These are phyloP conservation scores for Telenomus remus DNA, from an alignment of 1,140 invertebrate species.

Conservation along the genomic window DNA sequence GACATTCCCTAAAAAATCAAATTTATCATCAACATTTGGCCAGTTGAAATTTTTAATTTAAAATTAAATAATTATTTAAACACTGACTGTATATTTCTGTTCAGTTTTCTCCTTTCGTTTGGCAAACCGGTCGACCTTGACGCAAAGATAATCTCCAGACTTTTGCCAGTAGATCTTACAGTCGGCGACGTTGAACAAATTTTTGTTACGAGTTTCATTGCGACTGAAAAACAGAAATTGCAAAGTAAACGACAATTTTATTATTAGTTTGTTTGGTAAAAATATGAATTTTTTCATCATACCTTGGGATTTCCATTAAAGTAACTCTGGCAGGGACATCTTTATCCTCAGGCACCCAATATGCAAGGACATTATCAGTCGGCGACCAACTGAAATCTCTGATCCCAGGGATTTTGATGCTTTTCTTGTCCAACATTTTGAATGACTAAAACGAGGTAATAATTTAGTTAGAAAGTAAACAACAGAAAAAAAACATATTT, in stretches of 20 bases:
- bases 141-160: constrained; percentile 96
- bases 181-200: constrained; percentile 98
- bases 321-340: constrained; percentile 91
- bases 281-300: constrained; percentile 17
- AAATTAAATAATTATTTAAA: background rate
- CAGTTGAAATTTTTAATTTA: no score
- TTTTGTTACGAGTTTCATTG: constrained; percentile 95
- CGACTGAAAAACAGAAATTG: constrained; percentile 78
- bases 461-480: background rate
- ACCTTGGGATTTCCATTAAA: constrained; percentile 88
- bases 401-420: constrained; percentile 93
- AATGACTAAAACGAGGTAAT: constrained; percentile 82
- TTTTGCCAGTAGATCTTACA: constrained; percentile 99
- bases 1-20: constrained; percentile 92
- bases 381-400: constrained; percentile 98
- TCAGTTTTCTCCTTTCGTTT: constrained; percentile 95
- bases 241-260: no score
- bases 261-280: no score
- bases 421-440: constrained; percentile 94
- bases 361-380: constrained; percentile 95
- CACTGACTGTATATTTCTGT: constrained; percentile 90
- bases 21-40: no score
- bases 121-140: constrained; percentile 97
- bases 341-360: constrained; percentile 99
- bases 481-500: background rate